Evolutionary conservation across 2,888 invertebrate species (phyloP), one percentile per base, ranked within the genome.

Genomic region (Lymantria monacha): DNA sequence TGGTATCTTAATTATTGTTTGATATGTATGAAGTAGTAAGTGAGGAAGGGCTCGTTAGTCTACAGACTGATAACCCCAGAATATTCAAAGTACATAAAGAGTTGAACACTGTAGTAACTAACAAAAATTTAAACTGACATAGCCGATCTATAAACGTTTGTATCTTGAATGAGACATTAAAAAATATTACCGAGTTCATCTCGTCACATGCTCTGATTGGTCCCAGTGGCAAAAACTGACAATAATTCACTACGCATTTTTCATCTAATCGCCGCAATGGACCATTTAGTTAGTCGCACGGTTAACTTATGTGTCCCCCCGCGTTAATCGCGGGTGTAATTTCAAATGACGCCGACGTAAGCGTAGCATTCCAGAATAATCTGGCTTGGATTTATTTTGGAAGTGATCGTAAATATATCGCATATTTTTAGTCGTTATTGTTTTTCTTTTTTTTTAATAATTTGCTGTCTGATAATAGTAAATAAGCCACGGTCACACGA

Each of bases 261-360:
- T 81, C 77, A 71, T 61, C 81, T 87, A 87, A 89, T 86, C 80
- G 79, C 58, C 74, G 75, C 74, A 74, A 81, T 73, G 74, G 72
- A 66, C 73, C 73, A 68, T 72, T 80, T 77, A 81, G 79, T 73
- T 42, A 60, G 70, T 64, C 56, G 66, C 66, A 70, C 70, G 66
- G 57, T 57, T 59, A 57, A 54, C 57, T 69, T 59, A 56, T 60
- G 61, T 56, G 63, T 58, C 60, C 47, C 66, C 60, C 47, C 66
- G 70, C 74, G 76, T 78, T 83, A 84, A 87, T 85, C 81, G 74
- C 76, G 82, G 79, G 79, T 81, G 86, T 79, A 78, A 81, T 83
- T 82, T 84, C 72, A 81, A 81, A 79, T 72, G 74, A 69, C 66
- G 68, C 69, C 63, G 64, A 64, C 67, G 54, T 64, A 61, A 70